phyloP scores from a whole-genome alignment of 1,140 invertebrate genomes.

The Lepidostoma basale region DNA sequence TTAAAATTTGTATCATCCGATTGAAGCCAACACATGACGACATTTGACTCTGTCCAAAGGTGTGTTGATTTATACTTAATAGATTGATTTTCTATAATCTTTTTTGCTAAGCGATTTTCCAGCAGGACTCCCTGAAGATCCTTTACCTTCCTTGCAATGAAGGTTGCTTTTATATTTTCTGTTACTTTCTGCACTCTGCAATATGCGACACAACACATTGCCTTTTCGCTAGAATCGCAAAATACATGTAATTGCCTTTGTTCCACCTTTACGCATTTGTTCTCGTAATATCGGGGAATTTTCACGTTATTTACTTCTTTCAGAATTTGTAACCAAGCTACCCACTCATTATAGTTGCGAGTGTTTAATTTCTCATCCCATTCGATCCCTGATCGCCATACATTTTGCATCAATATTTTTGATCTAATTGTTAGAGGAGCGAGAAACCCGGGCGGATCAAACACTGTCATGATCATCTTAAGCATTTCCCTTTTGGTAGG shows the following conservation, averaged over 20 bases:
- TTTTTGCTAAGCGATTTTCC: neutral
- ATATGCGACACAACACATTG: neutral
- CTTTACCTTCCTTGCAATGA: neutral
- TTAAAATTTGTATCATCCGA: neutral
- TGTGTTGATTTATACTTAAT: neutral
- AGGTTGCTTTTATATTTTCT: neutral
- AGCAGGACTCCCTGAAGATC: neutral
- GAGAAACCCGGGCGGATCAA: neutral
- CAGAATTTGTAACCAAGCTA: neutral
- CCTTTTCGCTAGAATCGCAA: neutral
- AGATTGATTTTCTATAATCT: neutral
- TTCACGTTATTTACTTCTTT: neutral
- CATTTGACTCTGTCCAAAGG: neutral
- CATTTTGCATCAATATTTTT: constrained; percentile 1
- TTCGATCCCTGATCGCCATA: neutral
- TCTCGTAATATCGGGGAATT: neutral
- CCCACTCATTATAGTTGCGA: neutral
- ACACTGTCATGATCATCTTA: no score
- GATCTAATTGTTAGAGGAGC: neutral
- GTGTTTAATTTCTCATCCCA: neutral
- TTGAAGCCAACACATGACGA: neutral
- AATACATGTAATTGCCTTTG: constrained; percentile 1
- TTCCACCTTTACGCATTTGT: neutral
- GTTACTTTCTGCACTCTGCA: neutral
- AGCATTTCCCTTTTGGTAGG: no score